These are phyloP conservation scores for Dryobotodes eremita DNA, from an alignment of 2,888 invertebrate species.

Conservation along the genomic window DNA sequence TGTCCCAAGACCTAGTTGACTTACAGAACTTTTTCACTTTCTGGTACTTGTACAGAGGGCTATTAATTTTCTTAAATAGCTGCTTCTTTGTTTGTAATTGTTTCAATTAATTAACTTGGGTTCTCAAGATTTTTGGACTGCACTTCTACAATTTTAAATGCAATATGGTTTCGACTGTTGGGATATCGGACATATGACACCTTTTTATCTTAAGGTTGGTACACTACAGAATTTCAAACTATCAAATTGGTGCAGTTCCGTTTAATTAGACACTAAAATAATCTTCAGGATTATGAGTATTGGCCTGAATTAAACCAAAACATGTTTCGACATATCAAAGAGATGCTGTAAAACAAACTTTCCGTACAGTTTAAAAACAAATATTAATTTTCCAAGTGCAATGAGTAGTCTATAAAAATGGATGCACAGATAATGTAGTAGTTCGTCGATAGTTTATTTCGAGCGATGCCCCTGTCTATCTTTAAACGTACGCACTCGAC, in stretches of 20 bases:
- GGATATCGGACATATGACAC: neutral
- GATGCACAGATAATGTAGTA: slow-evolving; percentile 63
- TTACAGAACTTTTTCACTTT: slow-evolving; percentile 28
- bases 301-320: slow-evolving; percentile 3
- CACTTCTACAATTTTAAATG: neutral
- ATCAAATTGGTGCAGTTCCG: neutral
- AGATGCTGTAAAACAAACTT: neutral
- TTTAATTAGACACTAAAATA: neutral
- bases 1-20: slow-evolving; percentile 24
- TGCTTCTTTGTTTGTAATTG: slow-evolving; percentile 10
- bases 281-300: neutral
- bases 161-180: neutral
- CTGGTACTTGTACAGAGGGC: slow-evolving; percentile 23
- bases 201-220: neutral
- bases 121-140: neutral
- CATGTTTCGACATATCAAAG: neutral
- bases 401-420: slow-evolving; percentile 39
- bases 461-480: slow-evolving; percentile 63
- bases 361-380: slow-evolving; percentile 6
- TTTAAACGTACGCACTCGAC: slow-evolving; percentile 54
- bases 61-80: slow-evolving; percentile 32
- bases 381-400: slow-evolving; percentile 23
- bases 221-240: neutral
- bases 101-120: slow-evolving; percentile 1
- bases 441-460: slow-evolving; percentile 70